Percentiles rank a stretch among this genome's conserved stretches.
phyloP scores from a whole-genome alignment of 2,888 invertebrate species.

The Ophioninae sp. region DNA sequence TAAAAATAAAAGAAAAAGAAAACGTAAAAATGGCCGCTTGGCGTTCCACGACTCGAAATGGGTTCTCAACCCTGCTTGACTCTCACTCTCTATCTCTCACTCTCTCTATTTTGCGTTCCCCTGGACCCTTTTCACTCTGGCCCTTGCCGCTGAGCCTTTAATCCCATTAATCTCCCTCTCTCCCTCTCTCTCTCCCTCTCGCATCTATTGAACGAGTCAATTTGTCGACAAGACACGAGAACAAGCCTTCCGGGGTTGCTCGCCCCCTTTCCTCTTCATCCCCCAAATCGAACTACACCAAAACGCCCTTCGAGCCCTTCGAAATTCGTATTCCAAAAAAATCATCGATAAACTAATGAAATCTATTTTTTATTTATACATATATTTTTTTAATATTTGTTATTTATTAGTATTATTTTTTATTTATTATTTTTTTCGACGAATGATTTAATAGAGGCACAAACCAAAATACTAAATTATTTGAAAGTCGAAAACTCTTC shows the following conservation, averaged over 20 bases:
- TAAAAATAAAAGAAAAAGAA: conserved; percentile 64
- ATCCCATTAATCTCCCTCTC: conserved; percentile 60
- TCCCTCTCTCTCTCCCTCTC: conserved; percentile 23
- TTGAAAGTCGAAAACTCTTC: no score
- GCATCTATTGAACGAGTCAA: conserved; percentile 61
- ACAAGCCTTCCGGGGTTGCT: background rate
- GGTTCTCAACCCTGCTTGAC: conserved; percentile 75
- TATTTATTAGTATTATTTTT: no score
- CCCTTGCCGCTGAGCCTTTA: conserved; percentile 47
- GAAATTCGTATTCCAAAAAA: background rate
- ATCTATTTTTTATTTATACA: no score
- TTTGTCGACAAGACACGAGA: conserved; percentile 46
- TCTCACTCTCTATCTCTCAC: conserved; percentile 34
- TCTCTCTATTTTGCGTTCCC: conserved; percentile 10
- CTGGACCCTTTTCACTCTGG: conserved; percentile 54
- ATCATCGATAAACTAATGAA: no score
- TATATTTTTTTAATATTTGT: no score
- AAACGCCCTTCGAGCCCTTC: background rate
- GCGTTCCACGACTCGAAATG: conserved; percentile 65
- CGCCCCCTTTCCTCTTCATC: background rate
- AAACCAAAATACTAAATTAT: no score
- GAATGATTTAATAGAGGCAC: no score
- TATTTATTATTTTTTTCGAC: no score
- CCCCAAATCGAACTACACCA: conserved; percentile 1
- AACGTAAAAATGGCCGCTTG: conserved; percentile 76